Evolutionary conservation across 92 coral and sea anemone species (phyloP), one percentile per base, ranked within the genome.

Genomic region (Desmophyllum pertusum): DNA sequence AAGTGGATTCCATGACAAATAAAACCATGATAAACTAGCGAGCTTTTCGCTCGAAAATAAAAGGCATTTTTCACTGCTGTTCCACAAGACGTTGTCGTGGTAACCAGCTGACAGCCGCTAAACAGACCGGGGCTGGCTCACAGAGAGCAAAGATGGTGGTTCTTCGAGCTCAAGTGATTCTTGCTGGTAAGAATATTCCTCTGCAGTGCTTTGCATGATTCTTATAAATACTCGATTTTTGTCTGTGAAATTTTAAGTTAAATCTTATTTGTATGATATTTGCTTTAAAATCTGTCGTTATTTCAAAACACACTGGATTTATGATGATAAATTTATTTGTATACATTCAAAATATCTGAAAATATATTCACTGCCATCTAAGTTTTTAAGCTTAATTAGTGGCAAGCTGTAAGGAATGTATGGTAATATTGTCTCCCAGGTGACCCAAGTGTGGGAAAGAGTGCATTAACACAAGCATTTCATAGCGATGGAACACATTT

Each of bases 401-500:
- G 0, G 29, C 15, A 42, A 38, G 42, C 19, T 5, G n/a, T 15
- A 25, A 39, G 21, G 35, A 52, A 35, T 37, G 40, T 1, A 36
- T 4, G 41, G 36, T 41, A 6, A 40, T 70, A 19, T 21, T 65
- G 63, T 48, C 33, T 70, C 46, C 13, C n/a, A 97, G 99, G 99
- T 83, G 99, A 97, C 66, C 92, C 98, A 27, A 83, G 97, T 91
- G 96, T 95, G 37, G 98, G 99, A 0, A 97, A 97, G 65, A 97
- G 93, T 71, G 98, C 99, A 29, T 41, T 96, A 66, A 91, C 95
- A 43, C 99, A 96, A 82, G 92, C 81, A 25, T 96, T 96, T 79
- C 96, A 93, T 55, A 96, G 98, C 76, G 99, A 96, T 92, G 99
- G 99, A 11, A 92, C 99, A 46, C 99, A 94, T 76, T 96, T 88